Percentiles rank a stretch among this genome's conserved stretches.
phyloP scores from a whole-genome alignment of 1,140 invertebrate genomes.

The Drosophila obscura region DNA sequence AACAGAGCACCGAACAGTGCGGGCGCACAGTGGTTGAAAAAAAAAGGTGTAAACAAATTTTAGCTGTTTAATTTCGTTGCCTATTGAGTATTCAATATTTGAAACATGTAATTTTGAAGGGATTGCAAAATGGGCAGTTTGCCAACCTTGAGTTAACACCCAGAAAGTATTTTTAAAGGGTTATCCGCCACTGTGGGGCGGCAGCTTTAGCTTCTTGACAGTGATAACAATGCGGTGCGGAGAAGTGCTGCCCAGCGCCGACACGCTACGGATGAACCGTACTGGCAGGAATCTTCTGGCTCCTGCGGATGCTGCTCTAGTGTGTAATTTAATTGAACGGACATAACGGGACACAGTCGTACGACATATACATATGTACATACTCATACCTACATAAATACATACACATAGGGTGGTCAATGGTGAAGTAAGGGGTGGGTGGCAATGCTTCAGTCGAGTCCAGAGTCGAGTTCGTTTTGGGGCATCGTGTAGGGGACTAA shows the following conservation, averaged over 20 bases:
- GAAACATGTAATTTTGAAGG: no score
- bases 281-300: conserved; percentile 32
- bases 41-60: conserved; percentile 23
- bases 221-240: conserved; percentile 71
- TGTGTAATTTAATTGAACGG: conserved; percentile 83
- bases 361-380: neutral
- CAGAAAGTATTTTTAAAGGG: no score
- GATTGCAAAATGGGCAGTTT: no score
- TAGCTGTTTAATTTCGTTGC: no score
- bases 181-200: neutral
- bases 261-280: conserved; percentile 41
- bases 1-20: conserved; percentile 56
- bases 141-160: no score
- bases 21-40: conserved; percentile 20
- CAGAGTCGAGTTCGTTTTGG: conserved; percentile 30
- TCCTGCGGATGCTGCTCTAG: conserved; percentile 55
- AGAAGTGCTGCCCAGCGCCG: conserved; percentile 32
- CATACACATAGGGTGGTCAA: neutral
- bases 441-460: conserved; percentile 25
- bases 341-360: conserved; percentile 64
- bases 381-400: conserved; percentile 4
- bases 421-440: neutral
- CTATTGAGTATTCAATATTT: no score
- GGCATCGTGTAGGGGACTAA: conserved; percentile 57
- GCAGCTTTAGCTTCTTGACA: conserved; percentile 69